A percentile compares a stretch with the other conserved stretches of the same genome.
Evolutionary conservation across 2,797 vertebrate genomes (phyloP).

Genomic region (Apogon hyalosoma): DNA sequence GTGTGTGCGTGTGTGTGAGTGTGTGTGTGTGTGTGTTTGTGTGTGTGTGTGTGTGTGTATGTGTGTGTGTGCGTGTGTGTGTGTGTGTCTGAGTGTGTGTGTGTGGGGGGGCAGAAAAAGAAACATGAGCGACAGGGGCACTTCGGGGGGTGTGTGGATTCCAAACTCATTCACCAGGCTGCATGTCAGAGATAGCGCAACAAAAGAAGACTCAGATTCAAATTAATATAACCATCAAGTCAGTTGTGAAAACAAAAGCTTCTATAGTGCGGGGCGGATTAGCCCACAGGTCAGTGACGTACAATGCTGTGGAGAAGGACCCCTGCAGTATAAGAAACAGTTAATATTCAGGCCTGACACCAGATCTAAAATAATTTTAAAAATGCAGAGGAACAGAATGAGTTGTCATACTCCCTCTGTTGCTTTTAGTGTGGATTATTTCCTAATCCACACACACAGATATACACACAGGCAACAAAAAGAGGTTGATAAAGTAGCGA

Average conservation of each 20-base stretch:
- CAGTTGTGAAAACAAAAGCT: conserved; percentile 75
- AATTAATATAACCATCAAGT: conserved; percentile 83
- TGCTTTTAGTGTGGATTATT: conserved; percentile 20
- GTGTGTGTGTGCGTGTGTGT: too few relatives aligned
- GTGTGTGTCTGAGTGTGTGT: not conserved
- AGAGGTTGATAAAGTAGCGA: conserved; percentile 59
- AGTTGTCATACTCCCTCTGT: conserved; percentile 16
- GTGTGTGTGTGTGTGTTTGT: too few relatives aligned
- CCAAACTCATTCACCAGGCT: conserved; percentile 63
- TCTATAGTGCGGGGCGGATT: conserved; percentile 50
- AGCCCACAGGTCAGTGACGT: conserved; percentile 68
- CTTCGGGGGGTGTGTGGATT: conserved; percentile 37
- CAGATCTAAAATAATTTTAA: conserved; percentile 9
- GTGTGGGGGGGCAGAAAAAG: not conserved
- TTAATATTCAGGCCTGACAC: conserved; percentile 20
- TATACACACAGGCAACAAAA: conserved; percentile 28
- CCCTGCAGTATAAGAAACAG: not conserved
- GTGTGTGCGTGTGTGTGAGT: too few relatives aligned
- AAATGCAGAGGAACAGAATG: conserved; percentile 21
- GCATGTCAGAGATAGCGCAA: conserved; percentile 79
- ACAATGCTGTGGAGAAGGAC: conserved; percentile 17
- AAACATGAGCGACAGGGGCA: conserved; percentile 49
- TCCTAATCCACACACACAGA: conserved; percentile 32
- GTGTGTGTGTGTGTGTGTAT: too few relatives aligned
- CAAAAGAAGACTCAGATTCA: conserved; percentile 76